Base-by-base conservation (phyloP, 2,888 invertebrate species). In the Eudemis profundana region DNA sequence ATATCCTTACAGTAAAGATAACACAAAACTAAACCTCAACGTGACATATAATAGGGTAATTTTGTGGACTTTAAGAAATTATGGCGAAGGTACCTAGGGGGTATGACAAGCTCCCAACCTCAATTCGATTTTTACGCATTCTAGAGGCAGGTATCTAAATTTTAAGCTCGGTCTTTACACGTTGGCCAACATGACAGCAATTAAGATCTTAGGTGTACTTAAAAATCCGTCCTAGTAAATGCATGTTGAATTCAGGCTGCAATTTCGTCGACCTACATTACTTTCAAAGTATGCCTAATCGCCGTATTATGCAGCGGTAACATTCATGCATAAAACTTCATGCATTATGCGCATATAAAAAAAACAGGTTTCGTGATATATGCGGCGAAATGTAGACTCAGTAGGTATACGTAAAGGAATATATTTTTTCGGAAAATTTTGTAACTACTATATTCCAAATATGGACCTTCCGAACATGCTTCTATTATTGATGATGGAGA, bases 251-350 rank as follows among this genome's bases (percentile, higher is more conserved):
- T 57, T 33, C 56, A 29, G 15, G 46, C 17, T 57, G 56, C 40
- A n/a, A 56, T 42, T 49, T 46, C 40, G 49, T 23, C 29, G 56
- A 51, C 64, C 59, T 59, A 64, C 50, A 64, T 59, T 64, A 51
- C 51, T 50, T 64, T 57, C 59, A 42, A 59, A 36, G 57, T 50
- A 51, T 46, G 42, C 50, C 57, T 64, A 57, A 64, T 57, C 44
- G 10, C 10, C 50, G 50, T 33, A 57, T 36, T 64, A 59, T 47
- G 38, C 47, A 5, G 19, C 29, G 29, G 40, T 33, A 56, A 29
- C 40, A 42, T 27, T 29, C 50, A 17, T 44, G 36, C 14, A 29
- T 27, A 7, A 27, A 46, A 3, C 1, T 33, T 51, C 36, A 49
- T 50, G 12, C 33, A 63, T 49, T 21, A 64, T 57, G 50, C 42